Base-by-base conservation (phyloP, 2,888 invertebrate genomes). In the Parnassius smintheus region DNA sequence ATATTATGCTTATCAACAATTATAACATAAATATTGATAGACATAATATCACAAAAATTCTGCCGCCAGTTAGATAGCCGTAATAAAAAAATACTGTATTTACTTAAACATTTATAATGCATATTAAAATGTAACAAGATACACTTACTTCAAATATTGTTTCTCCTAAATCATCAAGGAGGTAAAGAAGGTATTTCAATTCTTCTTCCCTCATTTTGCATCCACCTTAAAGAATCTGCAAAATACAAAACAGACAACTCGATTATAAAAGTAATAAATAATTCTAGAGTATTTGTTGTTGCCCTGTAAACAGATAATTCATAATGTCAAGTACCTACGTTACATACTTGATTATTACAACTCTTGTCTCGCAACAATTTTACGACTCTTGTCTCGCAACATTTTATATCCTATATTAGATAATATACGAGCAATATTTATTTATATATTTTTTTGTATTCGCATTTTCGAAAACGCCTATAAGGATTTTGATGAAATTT, bases 171-270 rank as follows among this genome's bases (percentile, higher is more conserved):
- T 84, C 73, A 71, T 92, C 90, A 65, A 90, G 80, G 11, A 92
- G 79, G 49, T 77, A 78, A 59, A 92, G 72, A 66, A 86, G 76
- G 66, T 92, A 92, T 69, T 87, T 86, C 8, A 91, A 65, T 69
- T 92, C 92, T 61, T 88, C 86, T 71, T 91, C 90, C 72, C 85
- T 84, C 87, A 91, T 90, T 62, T 70, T 85, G 69, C 9, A 48
- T 4, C 18, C 18, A 51, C 12, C 42, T 44, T 44, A 49, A 50
- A 48, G 4, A 42, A 18, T 57, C 62, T 65, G 60, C 13, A 65
- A 62, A 22, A 46, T 10, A 42, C 9, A 49, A 61, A 64, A 41
- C 45, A 48, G 49, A 59, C 44, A 44, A 46, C 12, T 35, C 25
- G 18, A 44, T 42, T 58, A 4, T 12, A 58, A 54, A 49, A 10